These are phyloP conservation scores for Protophormia terraenovae DNA, from an alignment of 2,888 invertebrate species.

Conservation along the genomic window DNA sequence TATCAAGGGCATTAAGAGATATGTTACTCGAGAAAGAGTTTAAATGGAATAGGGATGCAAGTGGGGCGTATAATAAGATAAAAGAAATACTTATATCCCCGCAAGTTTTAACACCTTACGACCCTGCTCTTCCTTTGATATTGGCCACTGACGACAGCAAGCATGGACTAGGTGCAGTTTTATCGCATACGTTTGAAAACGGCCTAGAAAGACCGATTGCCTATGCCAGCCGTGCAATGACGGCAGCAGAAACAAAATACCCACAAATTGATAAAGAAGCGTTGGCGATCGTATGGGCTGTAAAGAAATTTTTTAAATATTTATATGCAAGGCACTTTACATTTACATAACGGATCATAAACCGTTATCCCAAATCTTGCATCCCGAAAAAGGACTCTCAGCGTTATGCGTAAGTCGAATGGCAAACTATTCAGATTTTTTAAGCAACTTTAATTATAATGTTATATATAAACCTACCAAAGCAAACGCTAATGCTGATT, in stretches of 20 bases:
- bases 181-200: not conserved
- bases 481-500: slow-evolving; percentile 55
- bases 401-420: slow-evolving; percentile 44
- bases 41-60: slow-evolving; percentile 7
- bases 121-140: slow-evolving; percentile 12
- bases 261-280: slow-evolving; percentile 21
- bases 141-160: slow-evolving; percentile 43
- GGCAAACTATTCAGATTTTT: slow-evolving; percentile 62
- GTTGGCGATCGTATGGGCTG: slow-evolving; percentile 4
- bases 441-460: slow-evolving; percentile 35
- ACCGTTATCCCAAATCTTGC: slow-evolving; percentile 49
- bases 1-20: slow-evolving; percentile 18
- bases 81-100: slow-evolving; percentile 28
- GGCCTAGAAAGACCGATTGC: slow-evolving; percentile 6
- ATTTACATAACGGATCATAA: slow-evolving; percentile 62
- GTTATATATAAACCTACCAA: slow-evolving; percentile 35
- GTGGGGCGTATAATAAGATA: slow-evolving; percentile 4
- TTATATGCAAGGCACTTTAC: slow-evolving; percentile 56
- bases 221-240: slow-evolving; percentile 11
- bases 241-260: not conserved
- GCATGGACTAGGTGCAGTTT: not conserved
- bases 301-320: slow-evolving; percentile 51
- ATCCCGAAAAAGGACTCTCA: slow-evolving; percentile 56
- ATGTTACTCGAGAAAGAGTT: not conserved
- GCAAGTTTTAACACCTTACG: slow-evolving; percentile 27